Percentiles rank a stretch among this genome's conserved stretches.
These are phyloP conservation scores for Ageneiosus marmoratus DNA, from an alignment of 2,113 vertebrate genomes.

Conservation along the genomic window DNA sequence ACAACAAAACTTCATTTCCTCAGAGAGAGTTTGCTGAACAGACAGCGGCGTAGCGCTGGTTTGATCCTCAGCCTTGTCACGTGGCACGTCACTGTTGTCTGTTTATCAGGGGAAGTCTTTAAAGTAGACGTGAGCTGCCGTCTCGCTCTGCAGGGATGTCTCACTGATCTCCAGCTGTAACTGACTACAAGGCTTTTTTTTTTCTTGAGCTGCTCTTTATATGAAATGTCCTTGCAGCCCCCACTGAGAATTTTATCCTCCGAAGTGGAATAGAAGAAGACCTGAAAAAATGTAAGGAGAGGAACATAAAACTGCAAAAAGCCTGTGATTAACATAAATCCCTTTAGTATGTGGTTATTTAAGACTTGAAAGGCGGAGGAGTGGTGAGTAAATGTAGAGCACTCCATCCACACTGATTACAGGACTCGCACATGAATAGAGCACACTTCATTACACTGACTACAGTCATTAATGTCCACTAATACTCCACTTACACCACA, in stretches of 20 bases:
- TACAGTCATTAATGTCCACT: slow-evolving; percentile 51
- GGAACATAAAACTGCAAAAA: not conserved
- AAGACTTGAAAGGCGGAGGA: not conserved
- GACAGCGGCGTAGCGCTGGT: not conserved
- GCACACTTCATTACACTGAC: slow-evolving; percentile 46
- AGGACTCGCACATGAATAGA: slow-evolving; percentile 7
- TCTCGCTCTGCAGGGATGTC: not conserved
- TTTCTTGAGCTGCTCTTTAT: not conserved
- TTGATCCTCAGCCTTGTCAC: not conserved
- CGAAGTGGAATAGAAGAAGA: not conserved
- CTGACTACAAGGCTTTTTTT: not conserved
- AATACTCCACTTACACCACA: slow-evolving; percentile 19
- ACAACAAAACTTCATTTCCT: not conserved
- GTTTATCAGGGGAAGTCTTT: not conserved
- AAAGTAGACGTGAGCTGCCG: not conserved
- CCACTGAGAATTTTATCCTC: not conserved
- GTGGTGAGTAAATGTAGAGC: not conserved
- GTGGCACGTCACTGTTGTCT: not conserved
- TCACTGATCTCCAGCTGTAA: not conserved
- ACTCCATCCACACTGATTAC: not conserved
- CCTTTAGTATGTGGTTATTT: not conserved
- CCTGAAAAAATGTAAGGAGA: not conserved
- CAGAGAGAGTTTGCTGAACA: not conserved
- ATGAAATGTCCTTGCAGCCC: not conserved
- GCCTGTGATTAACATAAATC: not conserved